Evolutionary conservation across 2,797 vertebrate genomes (phyloP), one percentile per base, ranked within the genome.

Genomic region (Lacerta bilineata): DNA sequence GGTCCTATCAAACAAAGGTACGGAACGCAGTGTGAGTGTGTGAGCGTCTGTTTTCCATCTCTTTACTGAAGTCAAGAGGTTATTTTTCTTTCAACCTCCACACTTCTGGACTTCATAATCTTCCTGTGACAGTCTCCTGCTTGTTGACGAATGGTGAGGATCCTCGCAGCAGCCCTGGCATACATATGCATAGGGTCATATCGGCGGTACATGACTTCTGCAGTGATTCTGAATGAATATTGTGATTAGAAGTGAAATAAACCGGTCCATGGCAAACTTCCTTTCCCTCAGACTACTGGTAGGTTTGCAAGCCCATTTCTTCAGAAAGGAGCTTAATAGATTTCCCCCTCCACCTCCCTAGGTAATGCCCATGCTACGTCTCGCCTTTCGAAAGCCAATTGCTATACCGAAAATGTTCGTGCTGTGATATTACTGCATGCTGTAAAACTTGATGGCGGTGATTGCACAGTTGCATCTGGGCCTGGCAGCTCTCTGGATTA

Each of bases 91-190:
- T 66, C 85, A 50, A n/a, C 55, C 55, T 61, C 81, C 55, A 80
- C 68, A 75, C 55, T 87, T 90, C 55, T 87, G 86, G 81, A 84
- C 76, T 87, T 90, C 82, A 90, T 90, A 87, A 90, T 84, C 85
- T 90, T 90, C 81, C 41, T 6, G 43, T 84, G 55, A 87, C 81
- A 90, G 76, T 87, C 69, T n/a, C 59, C 20, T 84, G 76, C 89
- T 84, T 76, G 68, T 87, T 87, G 89, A 83, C 75, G 76, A 84
- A 90, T 80, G 85, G 77, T 75, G 75, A 69, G 69, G 77, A 75
- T 36, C 8, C 74, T 39, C 46, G 29, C 13, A 27, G 80, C 4
- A 1, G n/a, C 81, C 3, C 4, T 4, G 20, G 23, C 33, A 4
- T 55, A 87, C 81, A 78, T 78, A 79, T 50, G 61, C 29, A 2